Evolutionary conservation across 2,888 invertebrate genomes (phyloP).

Genomic region (Melangyna quadrimaculata): DNA sequence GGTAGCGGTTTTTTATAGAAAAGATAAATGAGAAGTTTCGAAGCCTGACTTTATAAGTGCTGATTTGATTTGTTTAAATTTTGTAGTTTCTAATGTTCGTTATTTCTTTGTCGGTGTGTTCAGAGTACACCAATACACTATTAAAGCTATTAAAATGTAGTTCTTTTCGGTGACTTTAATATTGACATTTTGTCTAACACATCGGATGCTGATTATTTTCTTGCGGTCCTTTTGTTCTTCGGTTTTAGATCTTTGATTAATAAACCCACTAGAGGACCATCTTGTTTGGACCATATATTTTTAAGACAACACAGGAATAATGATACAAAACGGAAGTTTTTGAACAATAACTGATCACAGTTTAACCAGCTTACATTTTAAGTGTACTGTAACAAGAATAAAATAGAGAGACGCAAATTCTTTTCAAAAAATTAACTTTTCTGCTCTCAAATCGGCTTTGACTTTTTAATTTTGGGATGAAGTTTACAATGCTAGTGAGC

Average conservation of each 20-base stretch:
- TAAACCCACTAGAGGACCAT: no score
- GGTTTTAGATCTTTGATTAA: neutral
- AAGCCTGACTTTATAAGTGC: neutral
- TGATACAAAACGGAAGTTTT: neutral
- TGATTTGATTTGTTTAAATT: constrained; percentile 19
- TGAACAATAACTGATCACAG: no score
- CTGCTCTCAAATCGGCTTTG: no score
- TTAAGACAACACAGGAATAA: neutral
- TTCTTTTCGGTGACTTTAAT: no score
- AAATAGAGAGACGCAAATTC: no score
- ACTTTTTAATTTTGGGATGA: no score
- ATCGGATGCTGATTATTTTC: no score
- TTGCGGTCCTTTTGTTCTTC: neutral
- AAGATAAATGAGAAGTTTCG: neutral
- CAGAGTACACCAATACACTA: neutral
- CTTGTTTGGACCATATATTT: neutral
- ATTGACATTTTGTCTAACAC: neutral
- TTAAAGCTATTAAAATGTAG: no score
- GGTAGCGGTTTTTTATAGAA: neutral
- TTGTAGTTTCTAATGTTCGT: neutral
- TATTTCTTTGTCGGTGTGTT: constrained; percentile 20
- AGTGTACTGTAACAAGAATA: no score
- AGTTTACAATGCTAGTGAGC: no score
- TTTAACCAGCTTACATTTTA: no score
- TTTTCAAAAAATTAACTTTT: no score